Base-by-base conservation (phyloP, 1,140 invertebrate species). In the Theocolax elegans region DNA sequence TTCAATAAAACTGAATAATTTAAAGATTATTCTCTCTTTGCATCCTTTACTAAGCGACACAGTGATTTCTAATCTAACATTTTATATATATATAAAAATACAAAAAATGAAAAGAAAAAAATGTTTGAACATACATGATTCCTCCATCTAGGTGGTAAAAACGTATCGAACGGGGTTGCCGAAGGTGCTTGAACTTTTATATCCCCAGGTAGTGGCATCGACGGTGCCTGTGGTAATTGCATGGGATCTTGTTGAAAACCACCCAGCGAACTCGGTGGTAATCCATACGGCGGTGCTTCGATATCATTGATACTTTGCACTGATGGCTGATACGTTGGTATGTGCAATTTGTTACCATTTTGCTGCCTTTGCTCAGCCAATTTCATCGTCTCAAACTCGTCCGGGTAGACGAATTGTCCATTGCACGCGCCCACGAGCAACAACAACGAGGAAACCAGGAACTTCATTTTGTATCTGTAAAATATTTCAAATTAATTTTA, bases 361-460 rank as follows among this genome's bases (percentile, higher is more conserved):
- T n/a, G 12, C 3, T 17, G 35, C n/a, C 25, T 54, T 10, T 44
- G 0, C 7, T 17, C 63, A 6, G 48, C 38, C 19, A 51, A 38
- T 23, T 67, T 58, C 31, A 76, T 62, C 7, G 7, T 63, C 17
- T 75, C 74, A 9, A 66, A 75, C 44, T 81, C 60, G 51, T 83
- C 81, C 0, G 83, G 83, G 44, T 77, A 83, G 38, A 80, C 31
- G 17, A 83, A 17, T 58, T 83, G 80, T 3, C 53, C 73, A 4
- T 59, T n/a, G n/a, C n/a, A n/a, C n/a, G n/a, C 25, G 23, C 10
- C 25, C 19, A 54, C 38, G 7, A 63, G 66, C 64, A 71, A 3
- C 8, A 78, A 17, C 9, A 54, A 40, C 8, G 79, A n/a, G 2
- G 80, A 8, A 75, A 3, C 9, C 19, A 13, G 1, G 38, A 29